These are phyloP conservation scores for Melanotaenia nigrans DNA, from an alignment of 2,797 vertebrate species.

Conservation along the genomic window DNA sequence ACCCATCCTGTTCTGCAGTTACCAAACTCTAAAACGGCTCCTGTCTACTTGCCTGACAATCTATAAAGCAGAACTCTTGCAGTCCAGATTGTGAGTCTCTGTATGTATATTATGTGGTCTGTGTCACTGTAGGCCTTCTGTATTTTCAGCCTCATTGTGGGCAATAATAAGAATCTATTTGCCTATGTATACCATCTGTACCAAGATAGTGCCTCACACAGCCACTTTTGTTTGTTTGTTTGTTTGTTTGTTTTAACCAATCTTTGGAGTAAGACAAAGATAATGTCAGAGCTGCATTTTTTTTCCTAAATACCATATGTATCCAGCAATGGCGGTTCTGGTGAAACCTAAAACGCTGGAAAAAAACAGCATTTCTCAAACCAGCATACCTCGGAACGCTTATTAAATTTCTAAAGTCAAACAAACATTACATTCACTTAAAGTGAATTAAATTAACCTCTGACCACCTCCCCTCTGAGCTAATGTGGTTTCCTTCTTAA, in stretches of 20 bases:
- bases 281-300: constrained; percentile 25
- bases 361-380: constrained; percentile 45
- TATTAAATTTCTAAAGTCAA: constrained; percentile 68
- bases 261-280: constrained; percentile 35
- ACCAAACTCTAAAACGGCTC: constrained; percentile 24
- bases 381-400: constrained; percentile 49
- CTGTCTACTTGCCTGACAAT: constrained; percentile 72
- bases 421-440: constrained; percentile 66
- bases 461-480: constrained; percentile 63
- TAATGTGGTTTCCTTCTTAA: constrained; percentile 60
- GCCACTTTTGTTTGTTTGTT: constrained; percentile 12
- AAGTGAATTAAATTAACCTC: constrained; percentile 70
- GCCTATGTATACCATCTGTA: constrained; percentile 29
- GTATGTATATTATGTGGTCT: constrained; percentile 56
- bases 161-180: constrained; percentile 22
- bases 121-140: constrained; percentile 26
- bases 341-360: constrained; percentile 42
- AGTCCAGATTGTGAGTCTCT: constrained; percentile 44
- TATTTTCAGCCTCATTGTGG: constrained; percentile 37
- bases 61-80: constrained; percentile 48
- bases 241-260: constrained; percentile 31
- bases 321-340: constrained; percentile 33
- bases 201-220: constrained; percentile 57
- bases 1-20: constrained; percentile 17
- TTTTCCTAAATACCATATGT: not conserved